phyloP scores from a whole-genome alignment of 1,140 invertebrate species.

The Eueides isabella region DNA sequence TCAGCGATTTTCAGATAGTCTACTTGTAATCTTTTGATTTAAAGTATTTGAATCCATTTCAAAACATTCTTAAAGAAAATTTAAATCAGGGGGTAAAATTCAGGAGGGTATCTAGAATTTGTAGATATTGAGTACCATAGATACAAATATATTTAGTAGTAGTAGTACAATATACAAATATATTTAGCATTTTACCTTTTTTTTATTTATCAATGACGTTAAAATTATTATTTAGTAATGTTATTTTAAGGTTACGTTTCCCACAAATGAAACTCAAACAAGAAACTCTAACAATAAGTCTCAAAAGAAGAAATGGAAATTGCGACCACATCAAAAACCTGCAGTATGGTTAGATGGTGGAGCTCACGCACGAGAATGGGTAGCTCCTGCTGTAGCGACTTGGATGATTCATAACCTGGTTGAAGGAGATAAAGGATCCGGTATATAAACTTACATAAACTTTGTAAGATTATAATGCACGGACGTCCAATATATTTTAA shows the following conservation, averaged over 20 bases:
- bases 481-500: neutral
- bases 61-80: too few relatives aligned
- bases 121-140: too few relatives aligned
- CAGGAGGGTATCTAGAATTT: too few relatives aligned
- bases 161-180: too few relatives aligned
- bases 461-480: neutral
- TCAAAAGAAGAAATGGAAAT: constrained; percentile 75
- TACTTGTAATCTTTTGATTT: too few relatives aligned
- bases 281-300: constrained; percentile 45
- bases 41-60: too few relatives aligned
- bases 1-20: too few relatives aligned
- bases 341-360: constrained; percentile 86
- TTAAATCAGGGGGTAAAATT: too few relatives aligned
- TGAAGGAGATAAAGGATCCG: constrained; percentile 82
- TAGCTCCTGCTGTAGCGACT: constrained; percentile 89
- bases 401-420: constrained; percentile 90
- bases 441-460: constrained; percentile 4
- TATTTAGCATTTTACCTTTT: too few relatives aligned
- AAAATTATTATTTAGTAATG: neutral
- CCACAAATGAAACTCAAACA: constrained; percentile 31
- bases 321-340: constrained; percentile 80
- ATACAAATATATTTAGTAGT: too few relatives aligned
- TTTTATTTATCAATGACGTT: neutral
- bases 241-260: constrained; percentile 36
- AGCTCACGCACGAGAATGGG: constrained; percentile 93